Evolutionary conservation across 2,113 vertebrate species (phyloP).

Genomic region (Phylloscopus trochiloides): DNA sequence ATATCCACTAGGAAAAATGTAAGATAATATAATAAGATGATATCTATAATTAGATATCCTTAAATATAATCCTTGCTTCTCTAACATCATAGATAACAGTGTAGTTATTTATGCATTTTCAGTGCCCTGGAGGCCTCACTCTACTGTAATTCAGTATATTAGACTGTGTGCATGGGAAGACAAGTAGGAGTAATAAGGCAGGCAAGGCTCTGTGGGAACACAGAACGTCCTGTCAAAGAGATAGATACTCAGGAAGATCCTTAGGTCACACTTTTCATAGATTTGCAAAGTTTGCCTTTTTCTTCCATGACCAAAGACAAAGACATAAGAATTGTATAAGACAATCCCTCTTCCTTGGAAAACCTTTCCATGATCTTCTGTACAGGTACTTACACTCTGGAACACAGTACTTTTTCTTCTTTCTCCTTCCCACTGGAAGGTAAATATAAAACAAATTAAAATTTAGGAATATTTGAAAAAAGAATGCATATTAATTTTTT

Average conservation of each 20-base stretch:
- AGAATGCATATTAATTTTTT: background rate
- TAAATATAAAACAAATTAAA: background rate
- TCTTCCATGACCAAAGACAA: background rate
- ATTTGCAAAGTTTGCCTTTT: background rate
- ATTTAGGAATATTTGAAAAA: background rate
- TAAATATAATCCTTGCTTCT: background rate
- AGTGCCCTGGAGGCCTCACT: background rate
- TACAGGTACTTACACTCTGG: no score
- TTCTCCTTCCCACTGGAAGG: background rate
- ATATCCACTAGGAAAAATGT: background rate
- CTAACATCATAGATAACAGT: background rate
- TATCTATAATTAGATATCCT: background rate
- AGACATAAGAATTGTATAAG: background rate
- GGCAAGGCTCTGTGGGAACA: background rate
- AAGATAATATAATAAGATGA: background rate
- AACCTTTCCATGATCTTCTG: background rate
- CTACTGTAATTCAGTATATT: background rate
- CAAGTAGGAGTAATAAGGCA: background rate
- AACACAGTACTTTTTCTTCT: background rate
- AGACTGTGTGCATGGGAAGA: background rate
- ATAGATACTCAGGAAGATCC: background rate
- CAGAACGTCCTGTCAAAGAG: background rate
- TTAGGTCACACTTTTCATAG: background rate
- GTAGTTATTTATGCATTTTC: background rate
- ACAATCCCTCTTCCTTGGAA: background rate